Base-by-base conservation (phyloP, 1,140 invertebrate species). In the Diorhabda elongata region DNA sequence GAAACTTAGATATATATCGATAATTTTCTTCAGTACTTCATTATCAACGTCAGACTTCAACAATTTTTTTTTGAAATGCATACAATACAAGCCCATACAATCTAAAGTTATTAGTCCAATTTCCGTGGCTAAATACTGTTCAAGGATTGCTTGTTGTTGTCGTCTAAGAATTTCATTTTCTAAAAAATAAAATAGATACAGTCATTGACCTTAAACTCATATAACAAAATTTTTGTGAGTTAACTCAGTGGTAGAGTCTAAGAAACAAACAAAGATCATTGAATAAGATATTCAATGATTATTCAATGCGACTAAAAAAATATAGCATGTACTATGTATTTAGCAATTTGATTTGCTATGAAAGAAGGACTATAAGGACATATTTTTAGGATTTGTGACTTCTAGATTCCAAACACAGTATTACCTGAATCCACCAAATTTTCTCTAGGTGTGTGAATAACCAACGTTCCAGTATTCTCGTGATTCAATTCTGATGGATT, bases 101-200 rank as follows among this genome's bases (percentile, higher is more conserved):
- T 98, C 96, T 7, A 98, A 83, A 2, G 92, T 89, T 11, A 92
- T 90, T 47, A 98, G 85, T 2, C 95, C 94, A 59, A 95, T 90
- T 86, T 98, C 96, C 11, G 94, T 93, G 0, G 94, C 89, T 75
- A 98, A 84, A 81, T 96, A 95, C 5, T 92, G 94, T 78, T 96
- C 94, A 3, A 94, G 83, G 3, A 92, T 76, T 3, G 89, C 88
- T 75, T 89, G 84, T 75, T 89, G 84, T 75, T 91, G 85, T 69
- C 87, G 81, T 44, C 85, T 86, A 64, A 84, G 83, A 4, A 82
- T 82, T 77, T 89, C 87, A 73, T 85, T 83, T 77, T 90, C 86
- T 86, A 68, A 66, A 79, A 81, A 65, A 69, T 75, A 75, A 44
- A 5, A 41, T 60, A 42, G 26, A 26, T 26, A 26, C 26, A 26